phyloP scores from a whole-genome alignment of 2,113 vertebrate genomes.

The Chionodraco myersi region DNA sequence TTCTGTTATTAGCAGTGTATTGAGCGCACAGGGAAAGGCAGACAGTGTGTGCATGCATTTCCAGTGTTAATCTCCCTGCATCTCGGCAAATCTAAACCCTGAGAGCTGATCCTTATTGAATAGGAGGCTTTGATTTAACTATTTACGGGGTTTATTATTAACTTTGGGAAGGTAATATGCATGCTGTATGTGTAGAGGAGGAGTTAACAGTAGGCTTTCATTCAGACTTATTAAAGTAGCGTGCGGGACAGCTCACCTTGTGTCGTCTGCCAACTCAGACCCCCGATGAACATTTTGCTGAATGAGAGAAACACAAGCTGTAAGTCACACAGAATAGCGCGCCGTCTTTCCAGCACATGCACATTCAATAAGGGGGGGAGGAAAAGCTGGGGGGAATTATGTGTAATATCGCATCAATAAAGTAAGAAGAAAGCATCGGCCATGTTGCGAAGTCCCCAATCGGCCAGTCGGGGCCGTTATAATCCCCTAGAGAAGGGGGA shows the following conservation, averaged over 20 bases:
- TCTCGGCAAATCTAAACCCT: constrained; percentile 73
- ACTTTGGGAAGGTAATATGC: constrained; percentile 34
- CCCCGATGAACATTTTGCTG: constrained; percentile 98
- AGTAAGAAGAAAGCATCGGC: constrained; percentile 84
- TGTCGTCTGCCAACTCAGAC: constrained; percentile 96
- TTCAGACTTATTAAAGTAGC: constrained; percentile 76
- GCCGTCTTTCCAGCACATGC: constrained; percentile 33
- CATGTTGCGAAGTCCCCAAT: constrained; percentile 84
- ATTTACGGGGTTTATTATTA: constrained; percentile 46
- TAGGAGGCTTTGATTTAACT: constrained; percentile 74
- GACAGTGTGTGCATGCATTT: constrained; percentile 57
- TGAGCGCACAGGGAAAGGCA: constrained; percentile 18
- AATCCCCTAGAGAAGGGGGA: constrained; percentile 74
- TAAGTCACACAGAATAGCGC: constrained; percentile 57
- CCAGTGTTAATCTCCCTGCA: constrained; percentile 70
- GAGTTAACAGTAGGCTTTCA: constrained; percentile 50
- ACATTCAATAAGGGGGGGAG: neutral
- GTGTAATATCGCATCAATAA: constrained; percentile 71
- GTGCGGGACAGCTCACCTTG: constrained; percentile 91
- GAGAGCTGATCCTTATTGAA: constrained; percentile 68
- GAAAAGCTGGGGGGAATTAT: neutral
- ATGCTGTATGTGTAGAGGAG: neutral
- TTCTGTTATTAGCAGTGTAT: constrained; percentile 11
- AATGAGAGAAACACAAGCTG: constrained; percentile 81
- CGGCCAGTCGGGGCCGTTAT: constrained; percentile 83